phyloP scores from a whole-genome alignment of 2,113 vertebrate species.

The Myodes glareolus region DNA sequence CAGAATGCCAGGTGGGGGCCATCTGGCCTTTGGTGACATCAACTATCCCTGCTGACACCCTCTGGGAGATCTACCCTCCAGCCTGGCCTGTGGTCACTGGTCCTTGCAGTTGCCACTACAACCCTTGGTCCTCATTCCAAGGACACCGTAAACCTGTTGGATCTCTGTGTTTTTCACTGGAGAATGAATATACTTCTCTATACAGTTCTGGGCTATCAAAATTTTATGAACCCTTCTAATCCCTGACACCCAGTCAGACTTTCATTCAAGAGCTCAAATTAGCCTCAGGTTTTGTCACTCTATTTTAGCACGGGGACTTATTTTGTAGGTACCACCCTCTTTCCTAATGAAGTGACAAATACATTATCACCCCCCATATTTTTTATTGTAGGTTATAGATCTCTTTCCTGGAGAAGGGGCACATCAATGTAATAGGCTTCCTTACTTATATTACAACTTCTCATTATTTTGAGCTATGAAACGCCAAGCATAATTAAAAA shows the following conservation, averaged over 20 bases:
- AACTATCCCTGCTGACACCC: background rate
- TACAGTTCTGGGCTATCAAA: background rate
- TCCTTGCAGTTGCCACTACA: slow-evolving; percentile 54
- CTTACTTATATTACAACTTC: background rate
- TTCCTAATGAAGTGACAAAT: background rate
- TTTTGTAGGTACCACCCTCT: background rate
- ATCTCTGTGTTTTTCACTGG: slow-evolving; percentile 26
- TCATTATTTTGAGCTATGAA: background rate
- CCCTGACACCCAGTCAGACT: background rate
- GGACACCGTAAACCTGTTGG: slow-evolving; percentile 21
- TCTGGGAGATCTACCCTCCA: slow-evolving; percentile 39
- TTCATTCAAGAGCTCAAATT: background rate
- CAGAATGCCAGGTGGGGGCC: slow-evolving; percentile 65
- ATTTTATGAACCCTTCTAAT: background rate
- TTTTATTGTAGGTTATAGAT: background rate
- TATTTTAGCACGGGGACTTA: background rate
- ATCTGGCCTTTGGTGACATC: slow-evolving; percentile 63
- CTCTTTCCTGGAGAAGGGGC: background rate
- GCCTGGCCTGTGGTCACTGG: slow-evolving; percentile 62
- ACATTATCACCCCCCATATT: background rate
- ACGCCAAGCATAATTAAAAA: background rate
- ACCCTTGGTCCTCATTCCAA: slow-evolving; percentile 54
- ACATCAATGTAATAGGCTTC: background rate
- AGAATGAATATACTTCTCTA: slow-evolving; percentile 20
- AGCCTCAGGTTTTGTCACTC: slow-evolving; percentile 6